phyloP scores from a whole-genome alignment of 2,888 invertebrate genomes.

The Coleophora flavipennella region DNA sequence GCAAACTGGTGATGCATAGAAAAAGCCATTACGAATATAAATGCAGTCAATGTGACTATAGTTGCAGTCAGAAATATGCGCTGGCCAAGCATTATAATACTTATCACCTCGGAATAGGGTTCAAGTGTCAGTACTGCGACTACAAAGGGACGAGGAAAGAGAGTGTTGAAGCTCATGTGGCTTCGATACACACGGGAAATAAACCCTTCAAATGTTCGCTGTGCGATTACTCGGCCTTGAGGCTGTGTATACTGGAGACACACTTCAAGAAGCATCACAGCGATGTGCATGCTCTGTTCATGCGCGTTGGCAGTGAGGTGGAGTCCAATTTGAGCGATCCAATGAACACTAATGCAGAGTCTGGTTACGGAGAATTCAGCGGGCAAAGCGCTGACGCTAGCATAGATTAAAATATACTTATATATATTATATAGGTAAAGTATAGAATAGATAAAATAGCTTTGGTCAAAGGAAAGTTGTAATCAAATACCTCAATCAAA shows the following conservation, averaged over 20 bases:
- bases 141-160: slow-evolving; percentile 35
- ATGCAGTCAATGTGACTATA: slow-evolving; percentile 35
- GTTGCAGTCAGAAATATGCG: slow-evolving; percentile 40
- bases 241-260: slow-evolving; percentile 30
- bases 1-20: slow-evolving; percentile 40
- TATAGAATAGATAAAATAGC: too few species aligned
- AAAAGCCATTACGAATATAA: slow-evolving; percentile 38
- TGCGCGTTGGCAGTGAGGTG: too few species aligned
- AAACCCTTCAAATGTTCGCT: slow-evolving; percentile 41
- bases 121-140: slow-evolving; percentile 43
- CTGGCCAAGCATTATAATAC: slow-evolving; percentile 37
- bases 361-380: too few species aligned
- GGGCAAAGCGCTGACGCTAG: too few species aligned
- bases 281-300: neutral
- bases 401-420: too few species aligned
- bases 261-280: slow-evolving; percentile 34
- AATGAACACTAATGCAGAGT: too few species aligned
- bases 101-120: slow-evolving; percentile 34
- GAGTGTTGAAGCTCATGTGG: slow-evolving; percentile 38
- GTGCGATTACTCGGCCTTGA: slow-evolving; percentile 37
- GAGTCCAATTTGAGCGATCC: too few species aligned
- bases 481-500: too few species aligned
- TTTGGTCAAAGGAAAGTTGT: too few species aligned
- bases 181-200: slow-evolving; percentile 33
- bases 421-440: too few species aligned